Evolutionary conservation across 2,113 vertebrate species (phyloP).

Genomic region (Entomyzon cyanotis): DNA sequence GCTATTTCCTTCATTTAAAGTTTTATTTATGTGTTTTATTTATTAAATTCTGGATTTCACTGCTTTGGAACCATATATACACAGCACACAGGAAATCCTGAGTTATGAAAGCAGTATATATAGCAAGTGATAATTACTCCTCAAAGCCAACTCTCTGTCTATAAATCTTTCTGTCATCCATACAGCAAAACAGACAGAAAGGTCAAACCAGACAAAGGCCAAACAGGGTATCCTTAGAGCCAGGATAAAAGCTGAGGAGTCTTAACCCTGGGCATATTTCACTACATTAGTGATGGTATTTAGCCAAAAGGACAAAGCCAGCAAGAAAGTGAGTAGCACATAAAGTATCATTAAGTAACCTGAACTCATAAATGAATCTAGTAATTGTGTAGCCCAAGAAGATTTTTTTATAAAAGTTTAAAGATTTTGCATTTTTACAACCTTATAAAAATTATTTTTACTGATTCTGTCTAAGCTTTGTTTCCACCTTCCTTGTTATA

Average conservation of each 20-base stretch:
- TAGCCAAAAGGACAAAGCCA: neutral
- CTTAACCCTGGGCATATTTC: neutral
- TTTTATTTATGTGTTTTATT: neutral
- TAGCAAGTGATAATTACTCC: neutral
- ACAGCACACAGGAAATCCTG: neutral
- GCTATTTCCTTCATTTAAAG: neutral
- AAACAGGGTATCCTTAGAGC: neutral
- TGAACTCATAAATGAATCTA: neutral
- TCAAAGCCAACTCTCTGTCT: neutral
- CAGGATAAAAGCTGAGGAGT: neutral
- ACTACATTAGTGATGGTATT: neutral
- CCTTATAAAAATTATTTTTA: neutral
- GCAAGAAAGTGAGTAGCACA: neutral
- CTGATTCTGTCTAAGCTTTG: neutral
- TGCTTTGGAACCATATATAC: neutral
- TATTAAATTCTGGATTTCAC: neutral
- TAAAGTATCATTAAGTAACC: neutral
- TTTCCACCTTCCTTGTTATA: neutral
- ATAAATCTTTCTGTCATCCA: neutral
- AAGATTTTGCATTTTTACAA: neutral
- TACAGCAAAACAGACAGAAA: neutral
- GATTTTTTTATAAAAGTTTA: neutral
- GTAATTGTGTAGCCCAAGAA: neutral
- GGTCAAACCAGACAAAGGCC: conserved; percentile 3
- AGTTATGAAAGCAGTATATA: neutral